Evolutionary conservation across 2,113 vertebrate species (phyloP).

Genomic region (Lutjanus erythropterus): DNA sequence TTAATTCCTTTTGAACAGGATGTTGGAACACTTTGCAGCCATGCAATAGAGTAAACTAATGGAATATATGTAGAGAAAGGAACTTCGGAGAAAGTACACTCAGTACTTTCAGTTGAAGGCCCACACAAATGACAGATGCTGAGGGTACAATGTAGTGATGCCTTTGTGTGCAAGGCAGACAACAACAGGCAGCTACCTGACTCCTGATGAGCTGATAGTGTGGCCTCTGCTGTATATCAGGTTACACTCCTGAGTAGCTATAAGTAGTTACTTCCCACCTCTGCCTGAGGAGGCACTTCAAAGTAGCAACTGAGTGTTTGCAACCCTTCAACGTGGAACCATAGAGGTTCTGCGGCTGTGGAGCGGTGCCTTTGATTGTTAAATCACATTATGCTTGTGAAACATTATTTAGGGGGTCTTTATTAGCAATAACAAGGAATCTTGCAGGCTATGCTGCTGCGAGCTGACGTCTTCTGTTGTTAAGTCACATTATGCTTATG

Average conservation of each 20-base stretch:
- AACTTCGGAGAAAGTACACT: background rate
- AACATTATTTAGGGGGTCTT: slow-evolving; percentile 46
- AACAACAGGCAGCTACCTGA: too few relatives aligned
- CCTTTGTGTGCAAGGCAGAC: background rate
- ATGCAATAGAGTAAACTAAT: background rate
- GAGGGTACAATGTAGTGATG: background rate
- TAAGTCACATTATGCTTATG: slow-evolving; percentile 56
- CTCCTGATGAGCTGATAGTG: background rate
- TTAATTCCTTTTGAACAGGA: background rate
- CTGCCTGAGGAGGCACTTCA: slow-evolving; percentile 26
- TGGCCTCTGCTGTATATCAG: background rate
- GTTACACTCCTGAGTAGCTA: slow-evolving; percentile 13
- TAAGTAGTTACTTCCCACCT: slow-evolving; percentile 7
- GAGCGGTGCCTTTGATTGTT: slow-evolving; percentile 31
- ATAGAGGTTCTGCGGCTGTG: background rate
- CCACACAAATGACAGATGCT: background rate
- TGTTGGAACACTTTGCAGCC: background rate
- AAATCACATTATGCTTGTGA: slow-evolving; percentile 42
- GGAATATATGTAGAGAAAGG: background rate
- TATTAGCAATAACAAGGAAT: slow-evolving; percentile 33
- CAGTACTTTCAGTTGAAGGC: background rate
- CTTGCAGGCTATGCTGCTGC: background rate
- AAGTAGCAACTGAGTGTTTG: background rate
- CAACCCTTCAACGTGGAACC: slow-evolving; percentile 16
- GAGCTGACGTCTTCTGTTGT: slow-evolving; percentile 46